Conservation (phyloP, 1,140 invertebrate species). For the Bradynema listronoti region DNA sequence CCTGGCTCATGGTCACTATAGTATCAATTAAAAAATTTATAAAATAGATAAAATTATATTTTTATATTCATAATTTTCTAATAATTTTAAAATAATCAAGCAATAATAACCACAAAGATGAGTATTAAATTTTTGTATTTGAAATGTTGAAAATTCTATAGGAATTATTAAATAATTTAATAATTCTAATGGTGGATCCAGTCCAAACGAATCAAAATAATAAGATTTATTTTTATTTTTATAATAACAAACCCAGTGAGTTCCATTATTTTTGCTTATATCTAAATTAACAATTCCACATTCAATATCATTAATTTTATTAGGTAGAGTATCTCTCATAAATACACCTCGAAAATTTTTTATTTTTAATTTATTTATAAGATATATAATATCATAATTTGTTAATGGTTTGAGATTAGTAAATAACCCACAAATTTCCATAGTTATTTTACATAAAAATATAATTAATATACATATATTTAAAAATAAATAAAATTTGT, state of each 20-base stretch:
- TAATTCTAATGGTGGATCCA: slow-evolving; percentile 25
- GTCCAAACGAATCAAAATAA: slow-evolving; percentile 31
- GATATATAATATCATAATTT: slow-evolving; percentile 18
- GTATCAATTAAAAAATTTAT: not conserved
- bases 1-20: slow-evolving; percentile 23
- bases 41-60: slow-evolving; percentile 18
- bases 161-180: slow-evolving; percentile 24
- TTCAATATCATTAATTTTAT: slow-evolving; percentile 27
- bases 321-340: slow-evolving; percentile 32
- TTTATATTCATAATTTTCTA: slow-evolving; percentile 19
- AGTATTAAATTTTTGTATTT: slow-evolving; percentile 30
- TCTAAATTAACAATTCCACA: slow-evolving; percentile 29
- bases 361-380: no score
- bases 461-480: no score
- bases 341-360: no score
- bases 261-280: slow-evolving; percentile 18
- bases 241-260: slow-evolving; percentile 32
- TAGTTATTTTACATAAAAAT: no score
- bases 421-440: not conserved
- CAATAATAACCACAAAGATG: slow-evolving; percentile 30
- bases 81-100: slow-evolving; percentile 21
- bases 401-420: slow-evolving; percentile 25
- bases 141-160: slow-evolving; percentile 24
- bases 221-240: slow-evolving; percentile 16
- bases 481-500: no score